A percentile compares a stretch with the other conserved stretches of the same genome.
These are phyloP conservation scores for Semnornis frantzii DNA, from an alignment of 2,113 vertebrate species.

Conservation along the genomic window DNA sequence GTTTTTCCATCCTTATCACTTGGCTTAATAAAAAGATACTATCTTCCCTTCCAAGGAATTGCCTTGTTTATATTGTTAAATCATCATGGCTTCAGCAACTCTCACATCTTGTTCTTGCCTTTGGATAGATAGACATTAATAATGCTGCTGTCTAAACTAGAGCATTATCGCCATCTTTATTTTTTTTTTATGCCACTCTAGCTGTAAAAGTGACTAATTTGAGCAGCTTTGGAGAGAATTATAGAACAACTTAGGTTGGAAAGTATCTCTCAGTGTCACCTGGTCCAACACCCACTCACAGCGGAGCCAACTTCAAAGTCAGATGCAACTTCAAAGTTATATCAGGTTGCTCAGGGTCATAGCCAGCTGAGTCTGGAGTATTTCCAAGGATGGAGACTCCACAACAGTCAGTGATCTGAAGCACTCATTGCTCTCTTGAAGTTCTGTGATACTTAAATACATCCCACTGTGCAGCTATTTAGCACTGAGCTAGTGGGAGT, in stretches of 20 bases:
- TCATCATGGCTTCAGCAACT: background rate
- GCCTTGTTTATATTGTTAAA: background rate
- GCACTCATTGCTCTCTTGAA: background rate
- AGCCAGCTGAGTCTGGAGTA: constrained; percentile 8
- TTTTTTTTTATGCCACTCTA: background rate
- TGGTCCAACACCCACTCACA: background rate
- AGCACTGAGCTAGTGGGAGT: background rate
- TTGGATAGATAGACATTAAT: background rate
- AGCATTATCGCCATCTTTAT: background rate
- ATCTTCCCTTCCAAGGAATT: constrained; percentile 16
- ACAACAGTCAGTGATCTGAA: background rate
- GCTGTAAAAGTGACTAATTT: background rate
- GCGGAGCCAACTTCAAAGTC: constrained; percentile 53
- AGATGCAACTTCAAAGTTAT: constrained; percentile 53
- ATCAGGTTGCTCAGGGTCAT: constrained; percentile 40
- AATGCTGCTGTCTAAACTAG: background rate
- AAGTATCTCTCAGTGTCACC: constrained; percentile 6
- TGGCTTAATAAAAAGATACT: background rate
- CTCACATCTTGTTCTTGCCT: background rate
- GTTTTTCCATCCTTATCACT: constrained; percentile 38
- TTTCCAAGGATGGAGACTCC: background rate
- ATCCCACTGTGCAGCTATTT: background rate
- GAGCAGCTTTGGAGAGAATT: background rate
- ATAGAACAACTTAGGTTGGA: background rate
- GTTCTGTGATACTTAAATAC: background rate